Evolutionary conservation across 2,888 invertebrate species (phyloP), one percentile per base, ranked within the genome.

Genomic region (Oasisia sp.): DNA sequence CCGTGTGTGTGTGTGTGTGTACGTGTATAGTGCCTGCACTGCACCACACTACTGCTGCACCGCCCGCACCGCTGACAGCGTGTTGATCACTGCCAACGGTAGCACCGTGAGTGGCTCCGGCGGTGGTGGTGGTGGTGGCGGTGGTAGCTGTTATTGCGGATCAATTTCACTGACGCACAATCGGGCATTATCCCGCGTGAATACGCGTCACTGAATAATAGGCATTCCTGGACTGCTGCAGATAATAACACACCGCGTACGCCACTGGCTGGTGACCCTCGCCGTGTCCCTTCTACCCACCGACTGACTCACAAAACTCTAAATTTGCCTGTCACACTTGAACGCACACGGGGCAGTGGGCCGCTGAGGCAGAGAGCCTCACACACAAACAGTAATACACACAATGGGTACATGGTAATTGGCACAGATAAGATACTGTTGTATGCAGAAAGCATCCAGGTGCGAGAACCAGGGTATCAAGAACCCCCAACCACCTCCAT

Each of bases 131-230:
- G 74, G 27, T 19, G 27, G 74, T 74, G 74, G 50, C 74, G 74
- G n/a, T 7, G 19, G 74, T n/a, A 7, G 74, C n/a, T 74, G 74
- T 74, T 74, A 74, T 27, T 74, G 74, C 74, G 74, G 74, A 74
- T 74, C 74, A 74, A 74, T 74, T 74, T 74, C 74, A 74, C 74
- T 74, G 74, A 19, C 74, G 74, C 74, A 74, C 74, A 74, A 74
- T 74, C 74, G n/a, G 14, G 74, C 74, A 74, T 74, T 74, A 74
- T 74, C 74, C 74, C 7, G 7, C 7, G 74, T 74, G 74, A 74
- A 74, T 74, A 74, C 27, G n/a, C 74, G 74, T n/a, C 74, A 74
- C 74, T 74, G 74, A 74, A 74, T 74, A 74, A 74, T 74, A 74
- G 74, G n/a, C 74, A 74, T 74, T 74, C 74, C 74, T 74, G 74